Evolutionary conservation across 2,113 vertebrate genomes (phyloP).

Genomic region (Leptobrachium leishanense): DNA sequence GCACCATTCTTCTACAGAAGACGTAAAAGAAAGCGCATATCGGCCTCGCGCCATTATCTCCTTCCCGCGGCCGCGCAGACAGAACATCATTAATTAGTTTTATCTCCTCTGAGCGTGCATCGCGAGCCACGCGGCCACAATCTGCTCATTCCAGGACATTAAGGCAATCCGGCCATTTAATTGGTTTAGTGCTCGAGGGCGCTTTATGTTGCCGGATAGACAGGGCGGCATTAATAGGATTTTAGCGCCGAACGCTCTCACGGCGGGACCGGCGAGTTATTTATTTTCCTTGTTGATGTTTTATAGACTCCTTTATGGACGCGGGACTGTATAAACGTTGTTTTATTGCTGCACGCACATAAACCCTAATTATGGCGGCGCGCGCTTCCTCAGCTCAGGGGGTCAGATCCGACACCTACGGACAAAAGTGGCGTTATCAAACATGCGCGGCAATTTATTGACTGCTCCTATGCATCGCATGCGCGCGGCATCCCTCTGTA

Average conservation of each 20-base stretch:
- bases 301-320: neutral
- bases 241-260: neutral
- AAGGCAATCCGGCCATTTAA: constrained; percentile 41
- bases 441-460: too few species aligned
- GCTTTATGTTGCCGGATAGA: constrained; percentile 39
- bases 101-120: constrained; percentile 43
- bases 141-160: constrained; percentile 43
- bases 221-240: constrained; percentile 40
- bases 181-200: constrained; percentile 44
- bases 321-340: constrained; percentile 30
- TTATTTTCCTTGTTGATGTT: constrained; percentile 38
- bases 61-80: constrained; percentile 13
- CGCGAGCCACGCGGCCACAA: constrained; percentile 29
- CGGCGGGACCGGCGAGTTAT: constrained; percentile 26
- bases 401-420: neutral
- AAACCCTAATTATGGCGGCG: constrained; percentile 21
- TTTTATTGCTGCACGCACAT: neutral
- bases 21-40: constrained; percentile 4
- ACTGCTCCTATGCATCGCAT: too few species aligned
- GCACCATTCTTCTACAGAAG: too few species aligned
- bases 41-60: neutral
- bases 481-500: too few species aligned
- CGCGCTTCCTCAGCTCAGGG: neutral
- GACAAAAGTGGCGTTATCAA: too few species aligned
- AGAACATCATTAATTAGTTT: constrained; percentile 46